Evolutionary conservation across 2,888 invertebrate species (phyloP).

Genomic region (Mesoligia furuncula): DNA sequence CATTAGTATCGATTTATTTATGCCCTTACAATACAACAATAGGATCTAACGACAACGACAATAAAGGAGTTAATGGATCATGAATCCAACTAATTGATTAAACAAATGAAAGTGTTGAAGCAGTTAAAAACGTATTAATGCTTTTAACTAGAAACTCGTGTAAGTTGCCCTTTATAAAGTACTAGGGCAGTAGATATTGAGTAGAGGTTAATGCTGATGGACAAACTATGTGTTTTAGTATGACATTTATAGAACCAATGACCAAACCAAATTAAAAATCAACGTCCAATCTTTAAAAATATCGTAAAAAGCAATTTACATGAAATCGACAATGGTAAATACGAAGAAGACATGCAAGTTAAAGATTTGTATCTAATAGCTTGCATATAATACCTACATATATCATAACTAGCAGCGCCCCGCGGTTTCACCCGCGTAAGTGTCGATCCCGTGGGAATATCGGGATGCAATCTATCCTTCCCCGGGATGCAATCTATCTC

Average conservation of each 20-base stretch:
- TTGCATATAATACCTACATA: neutral
- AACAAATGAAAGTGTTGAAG: conserved; percentile 47
- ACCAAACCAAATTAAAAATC: conserved; percentile 16
- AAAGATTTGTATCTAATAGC: neutral
- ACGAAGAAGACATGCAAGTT: neutral
- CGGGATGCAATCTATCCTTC: too few species aligned
- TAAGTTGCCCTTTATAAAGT: conserved; percentile 8
- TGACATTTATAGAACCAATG: conserved; percentile 16
- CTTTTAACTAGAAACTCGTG: conserved; percentile 34
- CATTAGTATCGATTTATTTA: neutral
- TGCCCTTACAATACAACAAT: neutral
- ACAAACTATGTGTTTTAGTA: conserved; percentile 24
- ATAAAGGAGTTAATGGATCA: conserved; percentile 52
- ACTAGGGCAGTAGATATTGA: neutral
- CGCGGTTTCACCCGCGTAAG: too few species aligned
- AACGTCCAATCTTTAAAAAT: neutral
- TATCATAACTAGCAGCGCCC: too few species aligned
- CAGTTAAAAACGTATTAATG: conserved; percentile 51
- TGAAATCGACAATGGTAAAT: neutral
- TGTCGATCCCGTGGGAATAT: too few species aligned
- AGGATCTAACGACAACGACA: neutral
- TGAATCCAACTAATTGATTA: conserved; percentile 47
- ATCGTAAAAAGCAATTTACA: neutral
- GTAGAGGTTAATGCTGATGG: conserved; percentile 31
- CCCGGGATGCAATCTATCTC: too few species aligned